phyloP scores from a whole-genome alignment of 2,888 invertebrate species.

The Acrocyrtus sp. region DNA sequence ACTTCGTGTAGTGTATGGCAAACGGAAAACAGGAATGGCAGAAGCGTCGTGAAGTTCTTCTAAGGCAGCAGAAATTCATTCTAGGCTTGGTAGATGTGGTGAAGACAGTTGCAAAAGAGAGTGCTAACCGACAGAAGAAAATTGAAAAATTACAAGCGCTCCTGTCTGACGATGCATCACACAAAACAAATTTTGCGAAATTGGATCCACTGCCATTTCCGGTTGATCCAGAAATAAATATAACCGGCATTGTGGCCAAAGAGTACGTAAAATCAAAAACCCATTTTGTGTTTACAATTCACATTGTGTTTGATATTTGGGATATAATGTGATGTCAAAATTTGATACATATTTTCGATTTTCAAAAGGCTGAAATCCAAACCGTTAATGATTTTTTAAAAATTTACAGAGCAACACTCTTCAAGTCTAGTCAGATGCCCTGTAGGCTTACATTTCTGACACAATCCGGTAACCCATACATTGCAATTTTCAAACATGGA shows the following conservation, averaged over 20 bases:
- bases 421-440: constrained; percentile 97
- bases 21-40: constrained; percentile 76
- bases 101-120: constrained; percentile 88
- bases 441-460: constrained; percentile 67
- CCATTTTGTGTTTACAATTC: too few species aligned
- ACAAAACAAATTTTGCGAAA: constrained; percentile 86
- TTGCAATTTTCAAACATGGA: constrained; percentile 97
- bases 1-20: constrained; percentile 64
- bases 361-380: constrained; percentile 33
- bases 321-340: too few species aligned
- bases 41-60: constrained; percentile 79
- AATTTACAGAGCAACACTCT: constrained; percentile 86
- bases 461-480: constrained; percentile 74
- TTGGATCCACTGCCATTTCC: constrained; percentile 96
- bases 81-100: constrained; percentile 89
- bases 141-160: constrained; percentile 88
- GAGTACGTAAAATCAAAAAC: constrained; percentile 69
- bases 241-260: constrained; percentile 88
- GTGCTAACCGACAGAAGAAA: constrained; percentile 91
- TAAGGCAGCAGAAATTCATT: constrained; percentile 89
- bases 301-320: too few species aligned
- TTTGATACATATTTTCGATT: background rate
- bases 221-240: constrained; percentile 88
- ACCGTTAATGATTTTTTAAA: constrained; percentile 45
- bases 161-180: constrained; percentile 80